Evolutionary conservation across 1,140 invertebrate species (phyloP).

Genomic region (Polypedilum vanderplanki): DNA sequence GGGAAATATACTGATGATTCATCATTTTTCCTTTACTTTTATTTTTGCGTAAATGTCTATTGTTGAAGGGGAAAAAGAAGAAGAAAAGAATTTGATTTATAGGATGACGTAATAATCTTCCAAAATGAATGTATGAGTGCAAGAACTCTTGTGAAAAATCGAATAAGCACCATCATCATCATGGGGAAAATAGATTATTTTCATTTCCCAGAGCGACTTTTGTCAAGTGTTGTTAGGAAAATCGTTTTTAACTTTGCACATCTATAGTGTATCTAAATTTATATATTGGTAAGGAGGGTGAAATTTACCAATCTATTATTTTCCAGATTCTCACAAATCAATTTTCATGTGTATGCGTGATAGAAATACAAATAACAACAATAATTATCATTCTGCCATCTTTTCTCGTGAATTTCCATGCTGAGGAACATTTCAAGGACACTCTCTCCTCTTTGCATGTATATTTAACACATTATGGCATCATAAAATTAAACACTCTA

Average conservation of each 20-base stretch:
- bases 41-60: conserved; percentile 10
- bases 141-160: not conserved
- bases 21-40: not conserved
- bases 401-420: not conserved
- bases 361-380: not conserved
- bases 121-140: not conserved
- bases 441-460: not conserved
- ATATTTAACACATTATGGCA: conserved; percentile 19
- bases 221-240: conserved; percentile 4
- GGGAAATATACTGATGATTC: not conserved
- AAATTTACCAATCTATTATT: not conserved
- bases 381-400: not conserved
- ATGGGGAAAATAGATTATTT: not conserved
- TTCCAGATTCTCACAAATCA: not conserved
- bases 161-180: not conserved
- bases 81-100: conserved; percentile 2
- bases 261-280: too few species aligned
- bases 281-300: not conserved
- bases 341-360: not conserved
- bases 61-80: not conserved
- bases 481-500: conserved; percentile 15
- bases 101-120: conserved; percentile 5
- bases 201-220: conserved; percentile 10
- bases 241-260: not conserved
- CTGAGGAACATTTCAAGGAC: not conserved